Percentiles rank a stretch among this genome's conserved stretches.
Conservation (phyloP, 1,140 invertebrate genomes). For the Drosophila gunungcola region DNA sequence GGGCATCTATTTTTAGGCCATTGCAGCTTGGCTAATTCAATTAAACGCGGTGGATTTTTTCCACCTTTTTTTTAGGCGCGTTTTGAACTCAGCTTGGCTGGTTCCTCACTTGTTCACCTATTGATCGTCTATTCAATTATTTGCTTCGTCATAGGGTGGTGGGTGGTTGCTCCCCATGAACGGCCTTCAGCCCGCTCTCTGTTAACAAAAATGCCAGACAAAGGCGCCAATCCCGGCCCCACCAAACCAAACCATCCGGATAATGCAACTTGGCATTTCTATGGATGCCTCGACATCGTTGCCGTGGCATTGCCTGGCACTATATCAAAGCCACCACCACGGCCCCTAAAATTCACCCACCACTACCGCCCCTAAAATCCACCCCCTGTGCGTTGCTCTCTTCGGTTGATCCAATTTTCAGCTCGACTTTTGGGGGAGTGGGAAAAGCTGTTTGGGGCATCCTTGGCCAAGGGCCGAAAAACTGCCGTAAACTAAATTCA, state of each 20-base stretch:
- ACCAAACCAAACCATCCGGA: conserved; percentile 23
- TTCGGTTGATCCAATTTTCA: conserved; percentile 56
- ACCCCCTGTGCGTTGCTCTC: conserved; percentile 57
- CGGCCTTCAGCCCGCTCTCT: conserved; percentile 12
- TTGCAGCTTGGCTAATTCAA: conserved; percentile 38
- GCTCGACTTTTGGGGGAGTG: background rate
- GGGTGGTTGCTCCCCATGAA: too few species aligned
- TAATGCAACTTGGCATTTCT: conserved; percentile 79
- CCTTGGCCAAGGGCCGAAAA: conserved; percentile 61
- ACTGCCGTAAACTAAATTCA: conserved; percentile 79
- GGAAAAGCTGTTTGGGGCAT: conserved; percentile 10
- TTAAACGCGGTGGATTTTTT: conserved; percentile 18
- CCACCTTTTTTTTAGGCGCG: conserved; percentile 15
- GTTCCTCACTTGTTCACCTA: conserved; percentile 66
- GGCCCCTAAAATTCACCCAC: background rate
- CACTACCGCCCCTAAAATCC: too few species aligned
- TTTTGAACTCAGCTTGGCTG: conserved; percentile 32
- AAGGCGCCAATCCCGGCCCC: conserved; percentile 52
- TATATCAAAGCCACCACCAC: conserved; percentile 29
- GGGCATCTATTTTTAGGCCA: conserved; percentile 13
- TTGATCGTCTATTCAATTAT: conserved; percentile 78
- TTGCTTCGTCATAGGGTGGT: conserved; percentile 52
- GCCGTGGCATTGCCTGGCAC: conserved; percentile 59
- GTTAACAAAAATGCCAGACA: conserved; percentile 66
- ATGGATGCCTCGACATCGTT: conserved; percentile 63